Percentiles rank a stretch among this genome's conserved stretches.
Evolutionary conservation across 2,797 vertebrate species (phyloP).

Genomic region (Rachycentron canadum): DNA sequence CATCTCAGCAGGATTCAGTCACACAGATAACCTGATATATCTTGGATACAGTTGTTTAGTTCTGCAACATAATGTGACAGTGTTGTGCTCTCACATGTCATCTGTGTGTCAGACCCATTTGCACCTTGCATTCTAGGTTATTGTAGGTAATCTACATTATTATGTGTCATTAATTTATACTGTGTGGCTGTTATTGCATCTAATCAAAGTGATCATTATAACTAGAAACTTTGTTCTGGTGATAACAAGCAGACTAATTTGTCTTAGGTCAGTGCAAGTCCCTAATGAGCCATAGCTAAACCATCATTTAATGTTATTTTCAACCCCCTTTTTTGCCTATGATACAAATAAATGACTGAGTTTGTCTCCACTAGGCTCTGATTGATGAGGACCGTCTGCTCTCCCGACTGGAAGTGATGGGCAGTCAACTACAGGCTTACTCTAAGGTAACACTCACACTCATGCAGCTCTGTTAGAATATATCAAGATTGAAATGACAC

Average conservation of each 20-base stretch:
- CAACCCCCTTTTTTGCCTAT: neutral
- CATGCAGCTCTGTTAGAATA: conserved; percentile 23
- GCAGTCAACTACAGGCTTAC: conserved; percentile 96
- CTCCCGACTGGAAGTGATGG: conserved; percentile 98
- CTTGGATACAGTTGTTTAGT: neutral
- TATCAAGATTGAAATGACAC: neutral
- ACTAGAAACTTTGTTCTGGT: neutral
- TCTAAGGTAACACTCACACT: conserved; percentile 89
- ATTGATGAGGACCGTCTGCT: conserved; percentile 99
- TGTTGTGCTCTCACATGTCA: neutral
- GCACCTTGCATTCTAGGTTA: neutral
- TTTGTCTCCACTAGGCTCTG: conserved; percentile 89
- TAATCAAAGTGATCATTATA: neutral
- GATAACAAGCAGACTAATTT: neutral
- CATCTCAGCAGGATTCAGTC: neutral
- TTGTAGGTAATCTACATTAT: neutral
- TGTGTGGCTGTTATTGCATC: neutral
- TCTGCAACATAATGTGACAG: neutral
- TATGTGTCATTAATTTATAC: neutral
- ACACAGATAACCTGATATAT: neutral
- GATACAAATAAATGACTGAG: neutral
- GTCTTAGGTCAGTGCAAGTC: neutral
- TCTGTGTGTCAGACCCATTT: neutral
- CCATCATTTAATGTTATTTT: neutral
- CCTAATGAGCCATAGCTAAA: too few relatives aligned